Base-by-base conservation (phyloP, 64 coral and sea anemone species). In the Actinia equina region DNA sequence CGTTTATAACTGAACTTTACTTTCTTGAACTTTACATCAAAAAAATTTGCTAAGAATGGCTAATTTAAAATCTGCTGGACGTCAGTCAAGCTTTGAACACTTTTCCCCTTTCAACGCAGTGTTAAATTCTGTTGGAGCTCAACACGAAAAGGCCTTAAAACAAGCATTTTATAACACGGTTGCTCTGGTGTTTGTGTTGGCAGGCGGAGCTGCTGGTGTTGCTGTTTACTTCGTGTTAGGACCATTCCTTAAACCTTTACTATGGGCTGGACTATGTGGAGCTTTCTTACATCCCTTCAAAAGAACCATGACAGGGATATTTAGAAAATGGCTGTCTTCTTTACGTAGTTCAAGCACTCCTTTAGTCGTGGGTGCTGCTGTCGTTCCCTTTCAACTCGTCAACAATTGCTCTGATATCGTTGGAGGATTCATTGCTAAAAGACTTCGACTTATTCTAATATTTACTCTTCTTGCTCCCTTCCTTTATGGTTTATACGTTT, bases 231-330 rank as follows among this genome's bases (percentile, higher is more conserved):
- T 93, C 86, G 97, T 99, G 1, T 44, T 99, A 61, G 97, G 91
- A 23, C 91, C 90, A 7, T 99, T 99, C 45, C 82, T 99, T 8
- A 94, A 90, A 59, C 97, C 97, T 61, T 89, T 99, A n/a, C 87
- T 99, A 70, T 99, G 97, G 97, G 97, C 97, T 86, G 86, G 81
- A 43, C 86, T 99, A 49, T 99, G 97, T 87, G 97, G 97, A 49
- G 97, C 97, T 14, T 99, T 99, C 80, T 59, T 99, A 20, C 91
- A 93, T 84, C 97, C 97, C 17, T 99, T 99, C 17, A 99, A 99
- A 70, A 93, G 91, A 57, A 99, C 85, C 65, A 88, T 99, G 44
- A 92, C 97, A 6, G 79, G 79, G 62, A 74, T 88, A 49, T 86
- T 99, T 69, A 87, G 93, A 17, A 88, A 90, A 90, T 99, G 94